Evolutionary conservation across 2,888 invertebrate genomes (phyloP).

Genomic region (Sisyra nigra): DNA sequence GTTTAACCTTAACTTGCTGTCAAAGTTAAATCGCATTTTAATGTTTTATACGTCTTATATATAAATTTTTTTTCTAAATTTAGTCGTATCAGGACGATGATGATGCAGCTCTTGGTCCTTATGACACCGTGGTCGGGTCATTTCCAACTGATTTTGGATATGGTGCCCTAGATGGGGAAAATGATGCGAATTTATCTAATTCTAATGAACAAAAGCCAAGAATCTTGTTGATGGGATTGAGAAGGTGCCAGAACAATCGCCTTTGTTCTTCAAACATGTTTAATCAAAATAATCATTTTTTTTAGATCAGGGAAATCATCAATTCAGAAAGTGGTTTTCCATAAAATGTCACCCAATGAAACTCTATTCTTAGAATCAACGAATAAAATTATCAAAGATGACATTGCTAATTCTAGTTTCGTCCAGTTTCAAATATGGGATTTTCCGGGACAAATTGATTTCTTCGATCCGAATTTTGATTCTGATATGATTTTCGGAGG

Average conservation of each 20-base stretch:
- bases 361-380: slow-evolving; percentile 97
- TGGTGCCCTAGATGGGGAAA: slow-evolving; percentile 72
- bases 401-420: slow-evolving; percentile 92
- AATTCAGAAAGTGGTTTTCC: slow-evolving; percentile 99
- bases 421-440: slow-evolving; percentile 99
- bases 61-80: slow-evolving; percentile 10
- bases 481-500: slow-evolving; percentile 93
- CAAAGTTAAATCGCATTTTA: no score
- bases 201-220: slow-evolving; percentile 76
- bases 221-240: slow-evolving; percentile 85
- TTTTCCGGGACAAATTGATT: slow-evolving; percentile 97
- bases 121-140: slow-evolving; percentile 38
- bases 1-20: no score
- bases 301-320: slow-evolving; percentile 95
- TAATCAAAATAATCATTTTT: slow-evolving; percentile 14
- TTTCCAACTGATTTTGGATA: slow-evolving; percentile 91
- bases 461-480: slow-evolving; percentile 92
- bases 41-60: no score
- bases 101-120: slow-evolving; percentile 21
- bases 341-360: slow-evolving; percentile 99
- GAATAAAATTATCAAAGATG: slow-evolving; percentile 96
- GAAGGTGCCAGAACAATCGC: slow-evolving; percentile 46
- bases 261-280: background rate
- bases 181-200: slow-evolving; percentile 41
- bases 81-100: slow-evolving; percentile 28